Evolutionary conservation across 2,888 invertebrate species (phyloP).

Genomic region (Synergus laeviventris): DNA sequence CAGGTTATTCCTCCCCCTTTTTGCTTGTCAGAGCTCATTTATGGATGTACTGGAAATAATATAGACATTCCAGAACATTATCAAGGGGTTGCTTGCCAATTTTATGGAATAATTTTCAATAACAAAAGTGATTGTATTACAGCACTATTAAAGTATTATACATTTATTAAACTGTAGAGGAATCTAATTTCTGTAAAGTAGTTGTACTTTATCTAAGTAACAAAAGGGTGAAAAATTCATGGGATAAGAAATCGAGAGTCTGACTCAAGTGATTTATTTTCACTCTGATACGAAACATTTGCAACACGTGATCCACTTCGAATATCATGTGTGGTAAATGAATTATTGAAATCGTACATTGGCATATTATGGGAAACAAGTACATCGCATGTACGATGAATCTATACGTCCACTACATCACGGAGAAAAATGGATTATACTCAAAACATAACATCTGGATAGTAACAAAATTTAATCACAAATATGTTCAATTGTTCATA

Average conservation of each 20-base stretch:
- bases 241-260: background rate
- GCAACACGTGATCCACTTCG: constrained; percentile 5
- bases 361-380: background rate
- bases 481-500: too few relatives aligned
- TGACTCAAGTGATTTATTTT: background rate
- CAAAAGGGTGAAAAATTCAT: background rate
- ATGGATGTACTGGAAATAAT: constrained; percentile 8
- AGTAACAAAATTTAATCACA: too few relatives aligned
- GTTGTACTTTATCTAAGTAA: background rate
- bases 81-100: background rate
- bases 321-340: background rate
- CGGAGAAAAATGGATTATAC: too few relatives aligned
- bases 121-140: background rate
- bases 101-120: background rate
- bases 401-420: too few relatives aligned
- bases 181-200: background rate
- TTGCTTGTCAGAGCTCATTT: constrained; percentile 29
- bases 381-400: too few relatives aligned
- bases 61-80: background rate
- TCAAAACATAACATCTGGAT: too few relatives aligned
- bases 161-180: too few relatives aligned
- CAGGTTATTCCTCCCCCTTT: constrained; percentile 5
- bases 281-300: constrained; percentile 5
- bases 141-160: too few relatives aligned
- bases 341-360: constrained; percentile 1